A percentile compares a stretch with the other conserved stretches of the same genome.
These are phyloP conservation scores for Agrochola circellaris DNA, from an alignment of 2,888 invertebrate species.

Conservation along the genomic window DNA sequence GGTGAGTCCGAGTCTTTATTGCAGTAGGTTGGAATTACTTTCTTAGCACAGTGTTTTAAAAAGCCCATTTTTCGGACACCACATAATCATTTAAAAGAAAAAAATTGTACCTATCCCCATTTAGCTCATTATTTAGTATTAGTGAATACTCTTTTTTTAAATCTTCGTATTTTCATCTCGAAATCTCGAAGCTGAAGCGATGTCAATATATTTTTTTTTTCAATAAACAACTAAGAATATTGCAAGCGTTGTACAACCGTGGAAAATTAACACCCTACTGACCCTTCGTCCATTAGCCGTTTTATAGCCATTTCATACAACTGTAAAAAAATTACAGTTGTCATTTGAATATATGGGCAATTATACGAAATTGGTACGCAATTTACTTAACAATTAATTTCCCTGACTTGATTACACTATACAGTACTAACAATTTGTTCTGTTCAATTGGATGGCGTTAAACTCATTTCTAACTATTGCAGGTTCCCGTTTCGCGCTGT, in stretches of 20 bases:
- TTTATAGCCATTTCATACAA: not conserved
- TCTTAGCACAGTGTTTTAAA: too few species aligned
- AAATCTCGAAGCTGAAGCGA: not conserved
- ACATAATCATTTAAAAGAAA: too few species aligned
- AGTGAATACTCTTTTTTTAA: not conserved
- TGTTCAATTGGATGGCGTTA: constrained; percentile 13
- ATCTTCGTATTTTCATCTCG: not conserved
- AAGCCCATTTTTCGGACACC: too few species aligned
- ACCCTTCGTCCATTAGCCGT: not conserved
- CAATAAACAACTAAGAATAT: not conserved
- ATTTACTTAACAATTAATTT: not conserved
- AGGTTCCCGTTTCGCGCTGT: constrained; percentile 82
- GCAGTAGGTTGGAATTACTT: too few species aligned
- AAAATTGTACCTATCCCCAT: not conserved
- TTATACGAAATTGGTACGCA: not conserved
- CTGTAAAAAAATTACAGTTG: too few species aligned
- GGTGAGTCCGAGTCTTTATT: constrained; percentile 66
- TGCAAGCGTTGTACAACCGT: not conserved
- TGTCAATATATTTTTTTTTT: not conserved
- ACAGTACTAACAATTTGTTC: not conserved
- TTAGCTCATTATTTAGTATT: too few species aligned
- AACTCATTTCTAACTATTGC: constrained; percentile 17
- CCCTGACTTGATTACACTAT: too few species aligned
- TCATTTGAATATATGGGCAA: not conserved
- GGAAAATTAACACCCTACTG: not conserved